Conservation (phyloP, 2,797 vertebrate species). For the Sebastes diaconus region DNA sequence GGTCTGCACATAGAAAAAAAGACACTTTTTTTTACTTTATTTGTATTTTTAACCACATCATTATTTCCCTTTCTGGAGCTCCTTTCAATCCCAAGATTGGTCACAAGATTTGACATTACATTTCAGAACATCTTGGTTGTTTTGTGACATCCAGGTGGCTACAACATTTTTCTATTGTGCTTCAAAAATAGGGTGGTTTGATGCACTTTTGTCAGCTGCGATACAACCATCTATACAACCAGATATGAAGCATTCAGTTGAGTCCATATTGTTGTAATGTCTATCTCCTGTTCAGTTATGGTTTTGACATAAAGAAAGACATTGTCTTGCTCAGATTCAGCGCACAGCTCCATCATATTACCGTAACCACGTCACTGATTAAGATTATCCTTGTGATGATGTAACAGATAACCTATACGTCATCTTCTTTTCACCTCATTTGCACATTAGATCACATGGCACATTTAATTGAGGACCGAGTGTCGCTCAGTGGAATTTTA, state of each 20-base stretch:
- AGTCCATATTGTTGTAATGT: not conserved
- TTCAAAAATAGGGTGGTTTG: conserved; percentile 1
- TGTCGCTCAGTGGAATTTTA: conserved; percentile 29
- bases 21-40: not conserved
- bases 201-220: not conserved
- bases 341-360: conserved; percentile 1
- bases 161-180: not conserved
- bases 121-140: not conserved
- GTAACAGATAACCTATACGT: not conserved
- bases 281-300: not conserved
- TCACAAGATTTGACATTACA: not conserved
- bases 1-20: not conserved
- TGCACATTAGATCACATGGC: not conserved
- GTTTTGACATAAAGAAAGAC: not conserved
- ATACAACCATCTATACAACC: not conserved
- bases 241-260: not conserved
- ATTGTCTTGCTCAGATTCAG: conserved; percentile 3
- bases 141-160: not conserved
- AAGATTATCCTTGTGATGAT: not conserved
- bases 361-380: not conserved
- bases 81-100: conserved; percentile 5
- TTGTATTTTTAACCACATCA: not conserved
- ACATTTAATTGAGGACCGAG: not conserved
- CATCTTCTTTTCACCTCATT: not conserved
- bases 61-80: not conserved